Percentiles rank a stretch among this genome's conserved stretches.
phyloP scores from a whole-genome alignment of 2,888 invertebrate species.

The Epirrhoe tristata region DNA sequence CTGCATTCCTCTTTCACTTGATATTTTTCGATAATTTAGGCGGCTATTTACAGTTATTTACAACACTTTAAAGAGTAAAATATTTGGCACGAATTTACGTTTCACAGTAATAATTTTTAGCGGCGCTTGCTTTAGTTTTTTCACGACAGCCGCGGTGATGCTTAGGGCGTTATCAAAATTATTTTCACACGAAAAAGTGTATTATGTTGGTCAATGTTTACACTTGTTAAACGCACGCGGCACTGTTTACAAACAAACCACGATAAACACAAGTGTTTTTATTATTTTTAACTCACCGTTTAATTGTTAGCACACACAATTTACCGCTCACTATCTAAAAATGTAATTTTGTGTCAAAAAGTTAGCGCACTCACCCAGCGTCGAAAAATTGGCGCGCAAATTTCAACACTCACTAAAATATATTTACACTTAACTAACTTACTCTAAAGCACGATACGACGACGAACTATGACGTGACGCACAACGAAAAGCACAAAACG shows the following conservation, averaged over 20 bases:
- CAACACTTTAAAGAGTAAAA: slow-evolving; percentile 38
- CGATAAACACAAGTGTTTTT: slow-evolving; percentile 58
- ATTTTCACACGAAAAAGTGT: slow-evolving; percentile 52
- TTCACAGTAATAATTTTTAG: slow-evolving; percentile 52
- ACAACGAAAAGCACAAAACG: slow-evolving; percentile 84
- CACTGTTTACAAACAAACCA: slow-evolving; percentile 81
- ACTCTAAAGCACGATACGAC: slow-evolving; percentile 71
- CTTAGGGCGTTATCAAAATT: slow-evolving; percentile 48
- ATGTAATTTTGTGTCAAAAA: slow-evolving; percentile 44
- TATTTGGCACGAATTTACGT: slow-evolving; percentile 58
- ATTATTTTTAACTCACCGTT: slow-evolving; percentile 47
- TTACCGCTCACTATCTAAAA: slow-evolving; percentile 50
- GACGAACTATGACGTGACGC: slow-evolving; percentile 82
- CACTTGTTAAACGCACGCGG: slow-evolving; percentile 67
- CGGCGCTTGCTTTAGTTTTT: slow-evolving; percentile 44
- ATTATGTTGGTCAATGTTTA: slow-evolving; percentile 60
- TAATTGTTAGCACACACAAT: slow-evolving; percentile 47
- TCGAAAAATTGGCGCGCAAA: slow-evolving; percentile 48
- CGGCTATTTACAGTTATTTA: slow-evolving; percentile 37
- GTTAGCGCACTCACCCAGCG: slow-evolving; percentile 36
- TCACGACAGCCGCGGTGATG: slow-evolving; percentile 44
- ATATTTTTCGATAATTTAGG: slow-evolving; percentile 27
- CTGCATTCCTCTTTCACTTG: slow-evolving; percentile 36
- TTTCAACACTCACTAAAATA: slow-evolving; percentile 41
- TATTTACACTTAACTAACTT: slow-evolving; percentile 59